These are phyloP conservation scores for Macrostomum lignano DNA, from an alignment of 1,140 invertebrate genomes.

Conservation along the genomic window DNA sequence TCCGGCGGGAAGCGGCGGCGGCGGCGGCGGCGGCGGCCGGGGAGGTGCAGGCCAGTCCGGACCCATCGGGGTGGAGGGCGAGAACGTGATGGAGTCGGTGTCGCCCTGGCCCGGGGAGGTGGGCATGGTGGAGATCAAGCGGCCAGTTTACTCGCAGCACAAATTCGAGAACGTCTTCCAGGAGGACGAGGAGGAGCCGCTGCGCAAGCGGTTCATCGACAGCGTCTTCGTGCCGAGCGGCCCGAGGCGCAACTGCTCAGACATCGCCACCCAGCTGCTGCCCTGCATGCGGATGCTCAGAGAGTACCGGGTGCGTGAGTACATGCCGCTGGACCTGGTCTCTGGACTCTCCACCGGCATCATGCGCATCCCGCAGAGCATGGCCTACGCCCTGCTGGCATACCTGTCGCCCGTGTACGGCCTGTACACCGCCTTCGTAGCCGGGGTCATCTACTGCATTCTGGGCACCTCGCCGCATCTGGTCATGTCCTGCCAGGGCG, in stretches of 20 bases:
- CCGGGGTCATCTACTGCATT: constrained; percentile 29
- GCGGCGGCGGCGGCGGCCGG: too few relatives aligned
- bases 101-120: neutral
- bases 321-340: constrained; percentile 20
- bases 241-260: neutral
- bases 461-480: constrained; percentile 31
- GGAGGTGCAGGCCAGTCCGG: too few relatives aligned
- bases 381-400: constrained; percentile 30
- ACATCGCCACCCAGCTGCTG: constrained; percentile 3
- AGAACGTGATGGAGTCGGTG: neutral
- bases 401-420: constrained; percentile 29
- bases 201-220: neutral
- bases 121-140: constrained; percentile 9
- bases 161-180: constrained; percentile 16
- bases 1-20: too few relatives aligned
- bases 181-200: neutral
- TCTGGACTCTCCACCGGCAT: constrained; percentile 29
- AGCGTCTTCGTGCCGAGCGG: neutral
- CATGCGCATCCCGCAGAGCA: constrained; percentile 30
- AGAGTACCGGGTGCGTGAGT: constrained; percentile 23
- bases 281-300: too few relatives aligned
- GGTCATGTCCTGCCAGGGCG: constrained; percentile 12
- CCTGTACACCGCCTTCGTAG: constrained; percentile 32
- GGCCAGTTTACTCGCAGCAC: constrained; percentile 19
- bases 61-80: constrained; percentile 2